A percentile compares a stretch with the other conserved stretches of the same genome.
Evolutionary conservation across 2,888 invertebrate genomes (phyloP).

Genomic region (Hermaeophaga mercurialis): DNA sequence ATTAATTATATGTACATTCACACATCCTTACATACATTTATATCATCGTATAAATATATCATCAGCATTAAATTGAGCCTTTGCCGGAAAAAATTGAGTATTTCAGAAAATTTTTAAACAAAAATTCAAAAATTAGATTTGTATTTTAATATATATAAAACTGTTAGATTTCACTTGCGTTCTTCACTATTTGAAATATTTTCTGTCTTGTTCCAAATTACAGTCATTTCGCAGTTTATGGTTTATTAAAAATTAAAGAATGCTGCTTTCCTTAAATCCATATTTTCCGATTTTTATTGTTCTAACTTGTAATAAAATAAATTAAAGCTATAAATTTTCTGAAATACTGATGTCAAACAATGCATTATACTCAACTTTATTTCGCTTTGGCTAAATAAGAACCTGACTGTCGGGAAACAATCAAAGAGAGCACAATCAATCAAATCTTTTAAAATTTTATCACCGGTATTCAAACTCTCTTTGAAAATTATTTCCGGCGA

Average conservation of each 20-base stretch:
- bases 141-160: too few relatives aligned
- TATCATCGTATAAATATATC: constrained; percentile 19
- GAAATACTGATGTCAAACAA: constrained; percentile 12
- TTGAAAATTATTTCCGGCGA: constrained; percentile 6
- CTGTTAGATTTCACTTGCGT: too few relatives aligned
- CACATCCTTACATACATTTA: constrained; percentile 43
- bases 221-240: too few relatives aligned
- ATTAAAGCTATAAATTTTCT: constrained; percentile 1
- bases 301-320: too few relatives aligned
- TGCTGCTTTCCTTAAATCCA: too few relatives aligned
- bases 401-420: constrained; percentile 4
- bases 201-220: too few relatives aligned
- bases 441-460: not conserved
- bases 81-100: not conserved
- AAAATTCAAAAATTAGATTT: too few relatives aligned
- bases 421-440: constrained; percentile 3
- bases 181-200: too few relatives aligned
- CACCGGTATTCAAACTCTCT: not conserved
- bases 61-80: constrained; percentile 18
- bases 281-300: too few relatives aligned
- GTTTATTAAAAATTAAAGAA: too few relatives aligned
- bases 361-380: constrained; percentile 14
- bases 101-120: constrained; percentile 1
- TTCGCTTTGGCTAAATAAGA: constrained; percentile 13
- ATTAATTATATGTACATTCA: constrained; percentile 46